Percentiles rank a stretch among this genome's conserved stretches.
These are phyloP conservation scores for Cherax destructor DNA, from an alignment of 1,140 invertebrate genomes.

Conservation along the genomic window DNA sequence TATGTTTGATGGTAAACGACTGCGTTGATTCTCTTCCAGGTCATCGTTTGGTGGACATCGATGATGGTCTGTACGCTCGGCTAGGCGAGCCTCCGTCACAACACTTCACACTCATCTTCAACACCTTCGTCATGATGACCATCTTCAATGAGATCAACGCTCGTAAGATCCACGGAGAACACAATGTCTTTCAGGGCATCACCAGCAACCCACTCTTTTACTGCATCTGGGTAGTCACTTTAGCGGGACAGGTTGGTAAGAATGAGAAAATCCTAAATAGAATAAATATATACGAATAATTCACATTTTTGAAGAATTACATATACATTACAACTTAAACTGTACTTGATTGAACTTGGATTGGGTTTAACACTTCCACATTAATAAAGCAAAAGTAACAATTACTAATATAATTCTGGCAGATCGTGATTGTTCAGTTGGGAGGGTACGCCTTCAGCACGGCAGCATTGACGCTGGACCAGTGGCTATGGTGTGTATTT, in stretches of 20 bases:
- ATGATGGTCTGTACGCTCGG: slow-evolving; percentile 76
- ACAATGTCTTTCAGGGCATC: slow-evolving; percentile 81
- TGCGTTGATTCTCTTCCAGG: slow-evolving; percentile 72
- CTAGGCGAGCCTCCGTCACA: slow-evolving; percentile 77
- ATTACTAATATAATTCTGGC: slow-evolving; percentile 28
- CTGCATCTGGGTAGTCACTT: slow-evolving; percentile 81
- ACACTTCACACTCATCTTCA: slow-evolving; percentile 85
- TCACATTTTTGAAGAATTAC: no score
- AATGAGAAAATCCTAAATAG: not conserved
- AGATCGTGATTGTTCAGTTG: slow-evolving; percentile 81
- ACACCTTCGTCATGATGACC: slow-evolving; percentile 85
- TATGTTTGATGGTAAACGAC: no score
- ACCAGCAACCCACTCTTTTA: slow-evolving; percentile 82
- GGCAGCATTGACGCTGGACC: slow-evolving; percentile 78
- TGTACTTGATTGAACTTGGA: no score
- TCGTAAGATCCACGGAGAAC: slow-evolving; percentile 83
- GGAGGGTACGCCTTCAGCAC: slow-evolving; percentile 81
- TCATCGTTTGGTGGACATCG: slow-evolving; percentile 79
- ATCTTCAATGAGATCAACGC: slow-evolving; percentile 85
- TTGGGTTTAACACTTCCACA: no score
- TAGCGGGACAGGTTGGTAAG: slow-evolving; percentile 78
- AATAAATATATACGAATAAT: not conserved
- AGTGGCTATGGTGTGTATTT: slow-evolving; percentile 81
- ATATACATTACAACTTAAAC: no score
- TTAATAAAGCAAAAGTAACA: no score